A percentile compares a stretch with the other conserved stretches of the same genome.
phyloP scores from a whole-genome alignment of 2,888 invertebrate species.

The Vanessa cardui region DNA sequence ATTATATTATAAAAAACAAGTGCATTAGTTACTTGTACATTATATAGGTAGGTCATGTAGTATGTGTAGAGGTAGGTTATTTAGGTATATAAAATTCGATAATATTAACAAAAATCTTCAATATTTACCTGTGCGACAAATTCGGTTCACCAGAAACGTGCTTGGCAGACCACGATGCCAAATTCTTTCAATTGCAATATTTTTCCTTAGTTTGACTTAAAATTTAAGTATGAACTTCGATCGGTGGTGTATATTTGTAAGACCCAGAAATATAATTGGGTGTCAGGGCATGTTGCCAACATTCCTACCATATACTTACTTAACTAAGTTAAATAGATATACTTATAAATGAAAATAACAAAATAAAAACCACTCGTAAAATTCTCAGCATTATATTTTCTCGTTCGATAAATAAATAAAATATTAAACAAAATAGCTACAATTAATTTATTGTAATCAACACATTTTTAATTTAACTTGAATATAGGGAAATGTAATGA shows the following conservation, averaged over 20 bases:
- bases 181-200: slow-evolving; percentile 10
- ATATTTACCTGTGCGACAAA: slow-evolving; percentile 7
- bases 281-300: neutral
- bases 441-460: too few relatives aligned
- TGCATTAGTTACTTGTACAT: too few relatives aligned
- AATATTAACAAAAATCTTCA: slow-evolving; percentile 5
- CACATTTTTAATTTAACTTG: too few relatives aligned
- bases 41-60: too few relatives aligned
- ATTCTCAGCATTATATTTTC: too few relatives aligned
- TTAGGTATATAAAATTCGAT: slow-evolving; percentile 15
- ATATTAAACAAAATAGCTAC: too few relatives aligned
- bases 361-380: neutral
- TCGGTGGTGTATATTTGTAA: neutral
- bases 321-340: neutral
- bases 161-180: slow-evolving; percentile 13
- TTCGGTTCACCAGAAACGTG: slow-evolving; percentile 5
- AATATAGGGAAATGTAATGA: too few relatives aligned
- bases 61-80: too few relatives aligned
- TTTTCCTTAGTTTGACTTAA: slow-evolving; percentile 6
- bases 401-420: too few relatives aligned
- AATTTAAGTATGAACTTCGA: slow-evolving; percentile 1
- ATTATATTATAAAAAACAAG: too few relatives aligned
- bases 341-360: neutral
- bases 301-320: neutral
- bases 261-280: neutral